Conservation (phyloP, 2,888 invertebrate species). For the Salticus scenicus region DNA sequence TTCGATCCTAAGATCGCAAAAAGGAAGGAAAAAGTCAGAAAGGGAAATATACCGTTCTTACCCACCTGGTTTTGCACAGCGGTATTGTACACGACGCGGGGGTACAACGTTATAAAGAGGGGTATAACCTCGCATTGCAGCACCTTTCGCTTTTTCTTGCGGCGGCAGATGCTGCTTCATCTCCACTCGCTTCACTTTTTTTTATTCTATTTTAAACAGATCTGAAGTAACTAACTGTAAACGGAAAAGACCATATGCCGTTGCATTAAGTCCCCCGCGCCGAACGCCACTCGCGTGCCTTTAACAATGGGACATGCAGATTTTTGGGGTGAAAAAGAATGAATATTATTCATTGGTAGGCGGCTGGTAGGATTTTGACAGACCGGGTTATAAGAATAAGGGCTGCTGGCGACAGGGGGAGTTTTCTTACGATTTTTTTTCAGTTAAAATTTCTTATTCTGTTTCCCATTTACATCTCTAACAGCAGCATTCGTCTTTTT, state of each 20-base stretch:
- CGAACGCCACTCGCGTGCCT: conserved; percentile 30
- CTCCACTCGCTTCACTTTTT: background rate
- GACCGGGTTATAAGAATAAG: conserved; percentile 62
- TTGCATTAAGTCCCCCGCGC: conserved; percentile 30
- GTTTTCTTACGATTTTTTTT: background rate
- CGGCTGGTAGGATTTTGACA: conserved; percentile 25
- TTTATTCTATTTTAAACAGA: conserved; percentile 1
- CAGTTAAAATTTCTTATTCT: background rate
- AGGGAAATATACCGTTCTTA: conserved; percentile 60
- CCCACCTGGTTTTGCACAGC: conserved; percentile 51
- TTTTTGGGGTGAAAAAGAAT: conserved; percentile 54
- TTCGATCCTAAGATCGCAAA: conserved; percentile 17
- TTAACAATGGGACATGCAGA: conserved; percentile 29
- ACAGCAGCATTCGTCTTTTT: conserved; percentile 25
- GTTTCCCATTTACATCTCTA: conserved; percentile 2
- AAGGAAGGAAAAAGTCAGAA: conserved; percentile 50
- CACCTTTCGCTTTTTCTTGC: conserved; percentile 46
- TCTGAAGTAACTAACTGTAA: conserved; percentile 59
- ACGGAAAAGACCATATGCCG: conserved; percentile 64
- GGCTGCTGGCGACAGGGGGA: too few species aligned
- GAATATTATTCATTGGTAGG: conserved; percentile 56
- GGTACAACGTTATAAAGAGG: conserved; percentile 43
- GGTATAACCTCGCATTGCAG: conserved; percentile 48
- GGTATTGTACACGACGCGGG: conserved; percentile 24
- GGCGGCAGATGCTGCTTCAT: conserved; percentile 49